Evolutionary conservation across 2,888 invertebrate genomes (phyloP), one percentile per base, ranked within the genome.

Genomic region (Amphipyra tragopoginis): DNA sequence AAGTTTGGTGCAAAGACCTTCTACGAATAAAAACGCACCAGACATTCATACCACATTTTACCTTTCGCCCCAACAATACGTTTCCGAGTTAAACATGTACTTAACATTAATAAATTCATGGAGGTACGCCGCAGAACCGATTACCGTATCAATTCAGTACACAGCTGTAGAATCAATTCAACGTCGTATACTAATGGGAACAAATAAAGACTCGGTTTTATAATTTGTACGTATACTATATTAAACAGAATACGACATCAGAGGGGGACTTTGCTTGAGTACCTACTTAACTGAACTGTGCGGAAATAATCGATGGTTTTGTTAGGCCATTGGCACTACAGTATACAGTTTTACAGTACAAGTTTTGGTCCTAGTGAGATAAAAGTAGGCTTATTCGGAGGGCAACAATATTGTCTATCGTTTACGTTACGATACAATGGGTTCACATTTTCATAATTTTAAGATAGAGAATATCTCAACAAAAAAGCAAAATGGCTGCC

Each of bases 61-160:
- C 21, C 53, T 44, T 60, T 54, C 50, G 34, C 56, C 39, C 45
- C 43, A 11, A 49, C 65, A 56, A 53, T 71, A 72, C 29, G 42
- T 62, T 65, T 54, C 43, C 8, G 42, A 58, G 56, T 48, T 58
- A 42, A 68, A 50, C 38, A 56, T 47, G 43, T 61, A 57, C 59
- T 62, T 60, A 55, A 58, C 38, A 56, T 65, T 57, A 48, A 67
- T 60, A 57, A 50, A 79, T 79, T 77, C 72, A 66, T 50, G 53
- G 15, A 45, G 53, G 50, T 56, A 69, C 58, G 53, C 34, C 45
- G 15, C 56, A 21, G 44, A 56, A 44, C 21, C 56, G 44, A 42
- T 56, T 51, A 42, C 45, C 39, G 58, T 59, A 60, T 70, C 65
- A 62, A 59, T 66, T 55, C 40, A 29, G 45, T 54, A 59, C 34